Evolutionary conservation across 2,113 vertebrate genomes (phyloP).

Genomic region (Chamaea fasciata): DNA sequence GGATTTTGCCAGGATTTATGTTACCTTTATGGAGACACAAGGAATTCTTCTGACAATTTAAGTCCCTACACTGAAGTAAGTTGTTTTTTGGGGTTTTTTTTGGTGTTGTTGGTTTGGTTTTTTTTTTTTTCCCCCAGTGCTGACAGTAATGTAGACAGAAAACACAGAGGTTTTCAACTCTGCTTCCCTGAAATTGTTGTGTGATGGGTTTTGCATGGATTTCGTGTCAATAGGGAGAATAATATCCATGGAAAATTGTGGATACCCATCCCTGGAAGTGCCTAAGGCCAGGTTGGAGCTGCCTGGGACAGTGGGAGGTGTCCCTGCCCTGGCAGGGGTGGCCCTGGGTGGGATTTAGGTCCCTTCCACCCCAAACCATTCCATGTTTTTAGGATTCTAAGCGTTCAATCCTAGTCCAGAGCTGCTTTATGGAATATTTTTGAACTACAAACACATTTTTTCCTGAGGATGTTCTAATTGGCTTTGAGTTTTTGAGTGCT

Average conservation of each 20-base stretch:
- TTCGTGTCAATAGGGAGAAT: neutral
- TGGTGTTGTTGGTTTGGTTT: too few species aligned
- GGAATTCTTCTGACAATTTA: neutral
- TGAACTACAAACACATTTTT: accelerated
- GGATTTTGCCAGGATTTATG: neutral
- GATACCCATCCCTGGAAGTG: neutral
- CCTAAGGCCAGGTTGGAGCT: neutral
- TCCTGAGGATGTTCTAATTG: neutral
- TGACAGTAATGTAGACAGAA: neutral
- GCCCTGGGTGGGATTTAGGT: neutral
- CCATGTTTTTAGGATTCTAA: neutral
- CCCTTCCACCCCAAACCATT: neutral
- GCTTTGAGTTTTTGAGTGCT: neutral
- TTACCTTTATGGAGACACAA: neutral
- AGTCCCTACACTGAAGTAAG: neutral
- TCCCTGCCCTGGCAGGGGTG: neutral
- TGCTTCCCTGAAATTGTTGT: neutral
- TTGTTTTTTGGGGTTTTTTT: neutral
- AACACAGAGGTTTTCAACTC: neutral
- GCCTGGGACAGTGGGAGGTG: neutral
- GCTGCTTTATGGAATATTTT: neutral
- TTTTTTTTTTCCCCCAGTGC: neutral
- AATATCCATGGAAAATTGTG: neutral
- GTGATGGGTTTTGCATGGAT: too few species aligned
- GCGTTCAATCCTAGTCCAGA: neutral